Base-by-base conservation (phyloP, 2,113 vertebrate genomes). In the Theristicus caerulescens region DNA sequence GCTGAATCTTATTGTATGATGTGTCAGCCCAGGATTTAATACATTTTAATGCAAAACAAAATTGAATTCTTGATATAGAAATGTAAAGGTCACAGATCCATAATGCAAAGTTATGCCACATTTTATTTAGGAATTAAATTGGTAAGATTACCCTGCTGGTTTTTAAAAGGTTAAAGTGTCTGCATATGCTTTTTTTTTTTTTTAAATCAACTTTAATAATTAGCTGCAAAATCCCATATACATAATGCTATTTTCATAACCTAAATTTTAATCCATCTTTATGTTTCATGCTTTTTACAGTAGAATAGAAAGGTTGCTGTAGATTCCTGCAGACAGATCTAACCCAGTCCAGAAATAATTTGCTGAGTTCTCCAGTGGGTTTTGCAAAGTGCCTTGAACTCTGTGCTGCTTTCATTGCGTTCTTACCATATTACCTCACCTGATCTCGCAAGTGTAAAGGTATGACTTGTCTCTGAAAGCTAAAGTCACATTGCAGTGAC, bases 121-220 rank as follows among this genome's bases (percentile, higher is more conserved):
- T 93, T 93, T 85, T 84, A 42, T 69, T 85, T 85, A 82, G 73
- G 32, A 95, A 87, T 82, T 74, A 90, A 91, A 90, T 74, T 62
- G 49, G 90, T 91, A 29, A 67, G 58, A 79, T 87, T 87, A 58
- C 29, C 18, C 55, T 90, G 29, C 73, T 92, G 38, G 44, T 55
- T 91, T 91, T 66, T 67, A 67, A 82, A 97, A 95, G 84, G 64
- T 81, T 86, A 87, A 91, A 22, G 5, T 55, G 14, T 64, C 61
- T 87, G 25, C 11, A 18, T 55, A 21, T 79, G 57, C 34, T 49
- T 81, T 52, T 52, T 46, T 55, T 62, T 7, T 52, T 44, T 32
- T 59, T 10, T 34, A 36, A 24, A 67, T 32, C 13, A 24, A n/a
- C 29, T 70, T 84, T 17, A 71, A 2, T 81, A 77, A 84, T 89